phyloP scores from a whole-genome alignment of 23 tunicate species.

The Phallusia fumigata region DNA sequence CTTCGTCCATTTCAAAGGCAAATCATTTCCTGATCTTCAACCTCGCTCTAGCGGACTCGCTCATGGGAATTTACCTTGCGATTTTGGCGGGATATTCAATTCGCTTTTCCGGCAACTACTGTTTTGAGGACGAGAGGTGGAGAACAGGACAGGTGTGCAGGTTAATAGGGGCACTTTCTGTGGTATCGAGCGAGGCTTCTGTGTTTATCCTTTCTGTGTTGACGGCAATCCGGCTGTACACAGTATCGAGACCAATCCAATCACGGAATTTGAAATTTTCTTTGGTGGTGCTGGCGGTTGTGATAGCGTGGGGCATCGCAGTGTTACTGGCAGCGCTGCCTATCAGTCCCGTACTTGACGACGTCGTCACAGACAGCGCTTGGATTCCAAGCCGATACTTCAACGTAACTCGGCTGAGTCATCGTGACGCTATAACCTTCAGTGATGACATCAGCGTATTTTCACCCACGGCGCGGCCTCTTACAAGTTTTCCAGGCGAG shows the following conservation, averaged over 20 bases:
- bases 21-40: conserved; percentile 61
- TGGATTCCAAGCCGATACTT: conserved; percentile 43
- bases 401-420: conserved; percentile 21
- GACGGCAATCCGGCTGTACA: conserved; percentile 31
- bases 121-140: conserved; percentile 50
- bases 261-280: conserved; percentile 20
- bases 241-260: conserved; percentile 33
- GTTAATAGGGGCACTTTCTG: conserved; percentile 36
- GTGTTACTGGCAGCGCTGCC: conserved; percentile 37
- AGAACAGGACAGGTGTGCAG: conserved; percentile 35
- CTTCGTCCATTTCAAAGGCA: background rate
- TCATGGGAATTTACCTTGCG: conserved; percentile 71
- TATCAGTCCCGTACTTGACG: background rate
- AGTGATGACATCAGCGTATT: conserved; percentile 16
- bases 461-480: conserved; percentile 6
- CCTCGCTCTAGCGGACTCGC: conserved; percentile 54
- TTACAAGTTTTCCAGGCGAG: background rate
- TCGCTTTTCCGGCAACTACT: conserved; percentile 38
- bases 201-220: conserved; percentile 43
- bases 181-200: conserved; percentile 67
- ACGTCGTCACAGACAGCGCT: conserved; percentile 38
- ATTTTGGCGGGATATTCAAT: conserved; percentile 34
- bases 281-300: conserved; percentile 1
- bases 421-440: background rate
- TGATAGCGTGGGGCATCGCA: conserved; percentile 39